Conservation (phyloP, 2,113 vertebrate genomes). For the Chelonoidis abingdonii region DNA sequence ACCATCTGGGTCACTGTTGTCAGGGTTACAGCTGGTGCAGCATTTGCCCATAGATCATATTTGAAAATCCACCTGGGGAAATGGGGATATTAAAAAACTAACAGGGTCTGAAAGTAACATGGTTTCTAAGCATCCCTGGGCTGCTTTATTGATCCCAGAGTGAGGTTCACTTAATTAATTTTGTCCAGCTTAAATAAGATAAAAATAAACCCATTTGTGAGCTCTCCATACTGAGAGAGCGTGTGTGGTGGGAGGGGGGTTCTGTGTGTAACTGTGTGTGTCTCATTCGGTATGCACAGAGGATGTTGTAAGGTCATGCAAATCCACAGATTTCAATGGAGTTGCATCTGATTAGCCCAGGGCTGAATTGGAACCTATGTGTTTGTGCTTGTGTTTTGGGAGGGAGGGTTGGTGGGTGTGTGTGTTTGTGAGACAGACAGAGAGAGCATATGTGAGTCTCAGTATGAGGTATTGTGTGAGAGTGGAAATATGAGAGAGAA, state of each 20-base stretch:
- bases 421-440: background rate
- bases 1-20: slow-evolving; percentile 51
- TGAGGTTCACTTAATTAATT: slow-evolving; percentile 7
- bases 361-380: background rate
- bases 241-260: background rate
- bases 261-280: background rate
- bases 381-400: background rate
- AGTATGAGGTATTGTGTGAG: accelerated
- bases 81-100: slow-evolving; percentile 22
- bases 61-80: slow-evolving; percentile 44
- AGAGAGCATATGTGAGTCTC: too few relatives aligned
- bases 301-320: background rate
- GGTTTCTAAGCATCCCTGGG: slow-evolving; percentile 14
- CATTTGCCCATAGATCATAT: slow-evolving; percentile 13
- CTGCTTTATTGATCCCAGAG: background rate
- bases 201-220: accelerated
- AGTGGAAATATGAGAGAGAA: background rate
- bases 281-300: accelerated
- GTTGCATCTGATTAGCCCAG: background rate
- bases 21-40: slow-evolving; percentile 40
- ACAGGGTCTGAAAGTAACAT: background rate
- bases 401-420: background rate
- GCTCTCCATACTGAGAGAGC: background rate
- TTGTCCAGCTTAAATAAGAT: background rate
- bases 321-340: background rate